Base-by-base conservation (phyloP, 2,888 invertebrate species). In the Melipona beecheii region DNA sequence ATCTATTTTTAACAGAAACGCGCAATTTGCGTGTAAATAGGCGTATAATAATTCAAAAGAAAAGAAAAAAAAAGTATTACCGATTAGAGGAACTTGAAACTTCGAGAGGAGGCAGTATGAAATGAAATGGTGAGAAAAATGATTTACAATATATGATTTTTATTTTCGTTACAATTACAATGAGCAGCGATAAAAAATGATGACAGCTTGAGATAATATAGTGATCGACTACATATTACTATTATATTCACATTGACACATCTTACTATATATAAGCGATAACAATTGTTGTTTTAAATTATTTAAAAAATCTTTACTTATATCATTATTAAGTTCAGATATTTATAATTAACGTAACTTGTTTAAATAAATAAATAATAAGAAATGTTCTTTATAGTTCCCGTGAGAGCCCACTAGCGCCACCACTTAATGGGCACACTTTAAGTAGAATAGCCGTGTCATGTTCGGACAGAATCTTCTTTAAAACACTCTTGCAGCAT, bases 111-210 rank as follows among this genome's bases (percentile, higher is more conserved):
- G 83, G 70, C 62, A 74, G 78, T 71, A 81, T 75, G 87, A 86
- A 89, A 87, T 87, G 87, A 86, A 84, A 87, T 78, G 82, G 80
- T 75, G 79, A 68, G 58, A 56, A 71, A 62, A 58, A 77, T 31
- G 31, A 31, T 31, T 31, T 68, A 79, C 73, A 77, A 75, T 66
- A 90, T 31, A 64, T 88, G 89, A 90, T 81, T 84, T 89, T 89
- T 89, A 90, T 90, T 89, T 54, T 71, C 82, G 81, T 83, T 81
- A 77, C 62, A 84, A 71, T 73, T 89, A 89, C 89, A 89, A 81
- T 78, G 77, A 65, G 52, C 19, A 56, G 66, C 19, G 75, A 66
- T 54, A 75, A 52, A 68, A 50, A 43, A 71, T 43, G 31, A 71
- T 54, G 72, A 43, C 72, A 66, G 21, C 24, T 50, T 21, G n/a